phyloP scores from a whole-genome alignment of 2,113 vertebrate species.

The Phyllostomus discolor region DNA sequence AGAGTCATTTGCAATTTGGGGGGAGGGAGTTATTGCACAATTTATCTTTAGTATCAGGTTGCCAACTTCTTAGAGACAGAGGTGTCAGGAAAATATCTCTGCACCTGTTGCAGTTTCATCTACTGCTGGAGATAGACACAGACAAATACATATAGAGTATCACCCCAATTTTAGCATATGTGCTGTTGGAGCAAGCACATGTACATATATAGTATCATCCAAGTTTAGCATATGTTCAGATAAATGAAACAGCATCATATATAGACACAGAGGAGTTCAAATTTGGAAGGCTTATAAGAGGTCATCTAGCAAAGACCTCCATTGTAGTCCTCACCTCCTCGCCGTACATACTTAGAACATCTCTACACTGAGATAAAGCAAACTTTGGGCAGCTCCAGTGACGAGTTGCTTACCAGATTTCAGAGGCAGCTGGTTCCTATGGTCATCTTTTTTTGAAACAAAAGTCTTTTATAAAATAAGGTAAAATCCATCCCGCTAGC shows the following conservation, averaged over 20 bases:
- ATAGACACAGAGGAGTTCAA: conserved; percentile 33
- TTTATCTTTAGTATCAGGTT: conserved; percentile 24
- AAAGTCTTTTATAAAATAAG: conserved; percentile 4
- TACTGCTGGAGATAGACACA: conserved; percentile 24
- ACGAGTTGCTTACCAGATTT: neutral
- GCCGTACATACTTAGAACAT: neutral
- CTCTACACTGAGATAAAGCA: neutral
- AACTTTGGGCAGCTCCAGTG: neutral
- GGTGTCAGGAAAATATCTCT: conserved; percentile 17
- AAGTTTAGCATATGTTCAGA: conserved; percentile 46
- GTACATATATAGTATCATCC: conserved; percentile 42
- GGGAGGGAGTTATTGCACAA: neutral
- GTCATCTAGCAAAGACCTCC: neutral
- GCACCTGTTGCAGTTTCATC: conserved; percentile 57
- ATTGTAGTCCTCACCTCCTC: neutral
- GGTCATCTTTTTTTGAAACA: neutral
- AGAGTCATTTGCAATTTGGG: neutral
- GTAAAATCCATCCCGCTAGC: neutral
- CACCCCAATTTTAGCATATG: conserved; percentile 45
- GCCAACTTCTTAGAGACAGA: conserved; percentile 29
- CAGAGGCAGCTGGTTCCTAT: neutral
- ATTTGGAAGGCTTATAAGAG: neutral
- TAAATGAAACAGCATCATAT: neutral
- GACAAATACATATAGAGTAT: conserved; percentile 13
- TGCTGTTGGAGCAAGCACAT: neutral